A percentile compares a stretch with the other conserved stretches of the same genome.
These are phyloP conservation scores for Cephus nigrinus DNA, from an alignment of 2,888 invertebrate genomes.

Conservation along the genomic window DNA sequence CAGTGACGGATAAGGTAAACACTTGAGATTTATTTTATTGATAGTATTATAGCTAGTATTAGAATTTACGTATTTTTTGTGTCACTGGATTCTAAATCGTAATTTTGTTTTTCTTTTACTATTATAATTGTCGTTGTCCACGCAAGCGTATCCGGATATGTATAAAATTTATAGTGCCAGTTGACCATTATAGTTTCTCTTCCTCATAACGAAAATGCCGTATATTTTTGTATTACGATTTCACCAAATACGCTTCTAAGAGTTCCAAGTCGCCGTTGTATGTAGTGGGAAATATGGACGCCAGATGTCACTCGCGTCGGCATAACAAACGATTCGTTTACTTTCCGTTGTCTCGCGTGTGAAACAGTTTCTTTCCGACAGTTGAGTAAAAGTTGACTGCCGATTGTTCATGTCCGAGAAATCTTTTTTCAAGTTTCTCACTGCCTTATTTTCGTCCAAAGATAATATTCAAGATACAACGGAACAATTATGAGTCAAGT, in stretches of 20 bases:
- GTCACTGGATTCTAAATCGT: neutral
- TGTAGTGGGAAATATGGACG: neutral
- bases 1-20: neutral
- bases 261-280: neutral
- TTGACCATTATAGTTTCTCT: neutral
- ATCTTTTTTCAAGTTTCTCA: neutral
- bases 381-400: neutral
- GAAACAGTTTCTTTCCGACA: neutral
- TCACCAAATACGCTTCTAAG: neutral
- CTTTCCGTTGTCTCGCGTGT: neutral
- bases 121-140: constrained; percentile 13
- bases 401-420: neutral
- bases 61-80: neutral
- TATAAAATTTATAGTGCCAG: neutral
- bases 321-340: neutral
- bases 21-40: neutral
- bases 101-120: neutral
- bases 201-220: neutral
- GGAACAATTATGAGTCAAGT: neutral
- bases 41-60: too few relatives aligned
- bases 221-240: neutral
- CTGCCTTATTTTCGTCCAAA: neutral
- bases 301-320: neutral
- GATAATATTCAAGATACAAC: neutral
- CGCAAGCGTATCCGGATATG: neutral